Evolutionary conservation across 2,888 invertebrate genomes (phyloP), one percentile per base, ranked within the genome.

Genomic region (Oegoconia quadripuncta): DNA sequence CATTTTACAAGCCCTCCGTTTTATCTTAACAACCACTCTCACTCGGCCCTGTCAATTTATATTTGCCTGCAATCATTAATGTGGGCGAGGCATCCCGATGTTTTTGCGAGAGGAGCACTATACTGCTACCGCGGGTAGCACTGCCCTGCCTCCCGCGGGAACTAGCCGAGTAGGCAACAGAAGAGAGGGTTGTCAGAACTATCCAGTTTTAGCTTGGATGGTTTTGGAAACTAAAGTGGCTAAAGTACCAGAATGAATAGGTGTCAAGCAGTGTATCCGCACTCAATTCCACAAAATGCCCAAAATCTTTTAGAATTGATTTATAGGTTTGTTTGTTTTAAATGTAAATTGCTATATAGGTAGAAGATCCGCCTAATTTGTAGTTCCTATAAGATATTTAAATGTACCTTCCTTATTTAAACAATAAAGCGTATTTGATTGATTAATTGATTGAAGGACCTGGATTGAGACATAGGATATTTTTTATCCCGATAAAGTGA

Each of bases 51-150:
- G 86, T 84, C 86, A 84, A 74, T 83, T 81, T 72, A 62, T 76
- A 84, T 84, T 86, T 84, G 83, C 80, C 67, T 84, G 75, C 74
- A 75, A 68, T 76, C 70, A 66, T 72, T 71, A 77, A 72, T 71
- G 65, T 68, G 64, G 63, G 61, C 64, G 61, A 61, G 59, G 55
- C 56, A 64, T 60, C 60, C 46, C 44, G 52, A 56, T 67, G 58
- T 69, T 69, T 66, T 62, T 58, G 54, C 58, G 46, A 58, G 48
- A 50, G 44, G 37, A 46, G 50, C 44, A 34, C 22, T 35, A 37
- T 47, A 3, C 25, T n/a, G 40, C 16, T 11, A 17, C 16, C 45
- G 35, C 37, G 18, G 30, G 39, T 35, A 13, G 27, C 12, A 1
- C 36, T 42, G 39, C 62, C 60, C 49, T 56, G 52, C 56, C 52